Evolutionary conservation across 2,797 vertebrate species (phyloP).

Genomic region (Chaunax sp.): DNA sequence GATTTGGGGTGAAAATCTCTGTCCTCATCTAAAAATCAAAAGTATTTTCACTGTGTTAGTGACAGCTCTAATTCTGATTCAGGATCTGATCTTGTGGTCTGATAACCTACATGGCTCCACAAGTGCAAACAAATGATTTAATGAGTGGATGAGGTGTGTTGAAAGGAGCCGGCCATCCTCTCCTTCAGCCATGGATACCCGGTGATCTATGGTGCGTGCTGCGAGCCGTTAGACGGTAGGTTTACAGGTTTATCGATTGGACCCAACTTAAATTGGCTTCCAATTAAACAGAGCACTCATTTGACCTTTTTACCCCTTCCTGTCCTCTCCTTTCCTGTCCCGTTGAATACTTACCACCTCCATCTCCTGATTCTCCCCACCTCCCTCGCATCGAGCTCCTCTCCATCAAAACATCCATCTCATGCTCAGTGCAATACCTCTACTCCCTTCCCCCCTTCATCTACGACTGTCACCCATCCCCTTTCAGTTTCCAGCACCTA

Average conservation of each 20-base stretch:
- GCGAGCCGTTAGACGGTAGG: conserved; percentile 60
- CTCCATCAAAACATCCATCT: conserved; percentile 73
- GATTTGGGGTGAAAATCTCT: conserved; percentile 46
- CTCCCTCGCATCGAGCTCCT: conserved; percentile 39
- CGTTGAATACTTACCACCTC: conserved; percentile 63
- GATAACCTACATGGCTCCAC: conserved; percentile 1
- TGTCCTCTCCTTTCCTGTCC: conserved; percentile 73
- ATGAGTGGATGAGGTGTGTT: not conserved
- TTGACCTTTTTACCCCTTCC: conserved; percentile 76
- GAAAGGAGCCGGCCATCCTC: conserved; percentile 14
- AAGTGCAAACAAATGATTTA: conserved; percentile 26
- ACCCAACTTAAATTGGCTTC: conserved; percentile 82
- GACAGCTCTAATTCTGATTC: conserved; percentile 4
- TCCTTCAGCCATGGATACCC: conserved; percentile 7
- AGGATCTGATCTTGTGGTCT: conserved; percentile 5
- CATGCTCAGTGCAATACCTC: conserved; percentile 69
- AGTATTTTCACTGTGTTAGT: not conserved
- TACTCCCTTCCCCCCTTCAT: conserved; percentile 63
- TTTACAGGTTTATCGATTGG: conserved; percentile 81
- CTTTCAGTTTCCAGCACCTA: conserved; percentile 42
- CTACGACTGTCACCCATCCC: conserved; percentile 66
- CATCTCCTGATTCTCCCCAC: conserved; percentile 32
- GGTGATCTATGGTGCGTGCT: conserved; percentile 68
- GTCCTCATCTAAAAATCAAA: not conserved
- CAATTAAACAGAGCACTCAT: conserved; percentile 82